Percentiles rank a stretch among this genome's conserved stretches.
These are phyloP conservation scores for Dastarcus helophoroides DNA, from an alignment of 2,888 invertebrate genomes.

Conservation along the genomic window DNA sequence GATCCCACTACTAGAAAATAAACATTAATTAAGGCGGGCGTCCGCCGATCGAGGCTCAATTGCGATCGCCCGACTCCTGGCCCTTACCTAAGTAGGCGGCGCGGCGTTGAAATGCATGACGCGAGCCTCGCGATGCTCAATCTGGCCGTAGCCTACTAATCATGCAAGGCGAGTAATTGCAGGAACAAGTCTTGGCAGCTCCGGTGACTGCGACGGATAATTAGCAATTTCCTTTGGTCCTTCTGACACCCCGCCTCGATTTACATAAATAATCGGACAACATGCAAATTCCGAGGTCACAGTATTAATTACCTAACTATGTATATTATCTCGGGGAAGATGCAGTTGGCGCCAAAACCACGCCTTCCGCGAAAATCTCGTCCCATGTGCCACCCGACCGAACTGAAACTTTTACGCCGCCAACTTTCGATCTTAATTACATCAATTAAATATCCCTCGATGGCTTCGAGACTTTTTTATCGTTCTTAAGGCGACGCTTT, in stretches of 20 bases:
- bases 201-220: constrained; percentile 9
- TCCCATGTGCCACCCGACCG: too few relatives aligned
- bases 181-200: constrained; percentile 4
- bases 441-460: too few relatives aligned
- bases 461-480: too few relatives aligned
- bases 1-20: too few relatives aligned
- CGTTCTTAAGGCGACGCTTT: too few relatives aligned
- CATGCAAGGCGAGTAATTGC: constrained; percentile 6
- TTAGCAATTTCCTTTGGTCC: constrained; percentile 9
- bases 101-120: too few relatives aligned
- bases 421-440: constrained; percentile 22
- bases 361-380: too few relatives aligned
- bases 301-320: constrained; percentile 26
- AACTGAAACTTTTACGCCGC: too few relatives aligned
- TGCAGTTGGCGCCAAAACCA: constrained; percentile 26
- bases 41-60: too few relatives aligned
- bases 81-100: too few relatives aligned
- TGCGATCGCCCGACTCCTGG: too few relatives aligned
- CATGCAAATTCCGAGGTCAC: constrained; percentile 7
- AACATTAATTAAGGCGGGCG: too few relatives aligned
- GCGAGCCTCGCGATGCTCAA: constrained; percentile 3
- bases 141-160: constrained; percentile 3
- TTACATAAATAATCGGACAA: constrained; percentile 10
- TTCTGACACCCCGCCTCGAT: constrained; percentile 7
- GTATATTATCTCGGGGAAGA: constrained; percentile 29